These are phyloP conservation scores for Xylocampa areola DNA, from an alignment of 2,888 invertebrate species.

Conservation along the genomic window DNA sequence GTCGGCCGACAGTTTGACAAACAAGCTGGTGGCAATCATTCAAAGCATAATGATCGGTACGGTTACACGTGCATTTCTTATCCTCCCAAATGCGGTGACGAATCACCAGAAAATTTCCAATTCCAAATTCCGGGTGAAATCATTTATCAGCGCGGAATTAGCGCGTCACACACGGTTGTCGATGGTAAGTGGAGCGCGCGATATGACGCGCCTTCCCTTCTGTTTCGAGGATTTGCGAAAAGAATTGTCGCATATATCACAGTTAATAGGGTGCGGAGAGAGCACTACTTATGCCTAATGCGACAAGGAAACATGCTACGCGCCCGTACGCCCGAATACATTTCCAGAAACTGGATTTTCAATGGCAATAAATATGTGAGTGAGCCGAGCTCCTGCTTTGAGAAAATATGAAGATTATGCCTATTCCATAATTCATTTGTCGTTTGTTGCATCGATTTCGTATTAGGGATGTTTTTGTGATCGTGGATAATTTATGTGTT, in stretches of 20 bases:
- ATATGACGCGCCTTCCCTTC: slow-evolving; percentile 84
- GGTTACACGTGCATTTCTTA: slow-evolving; percentile 36
- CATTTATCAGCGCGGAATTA: slow-evolving; percentile 86
- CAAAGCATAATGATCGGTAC: slow-evolving; percentile 34
- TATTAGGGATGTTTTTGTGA: slow-evolving; percentile 53
- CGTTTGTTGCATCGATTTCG: slow-evolving; percentile 57
- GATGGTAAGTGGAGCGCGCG: slow-evolving; percentile 77
- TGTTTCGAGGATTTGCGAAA: slow-evolving; percentile 85
- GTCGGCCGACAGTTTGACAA: slow-evolving; percentile 33
- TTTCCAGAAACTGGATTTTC: slow-evolving; percentile 82
- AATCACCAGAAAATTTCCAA: slow-evolving; percentile 73
- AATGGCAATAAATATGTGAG: slow-evolving; percentile 85
- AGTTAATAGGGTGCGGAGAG: slow-evolving; percentile 89
- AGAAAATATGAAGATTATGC: slow-evolving; percentile 69
- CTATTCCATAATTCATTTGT: slow-evolving; percentile 64
- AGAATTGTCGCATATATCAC: slow-evolving; percentile 89
- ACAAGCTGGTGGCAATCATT: slow-evolving; percentile 26
- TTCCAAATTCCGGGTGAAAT: slow-evolving; percentile 74
- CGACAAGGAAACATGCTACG: slow-evolving; percentile 88
- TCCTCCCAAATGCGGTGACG: slow-evolving; percentile 59
- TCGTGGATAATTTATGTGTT: slow-evolving; percentile 44
- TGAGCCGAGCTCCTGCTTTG: slow-evolving; percentile 64
- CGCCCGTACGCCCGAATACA: slow-evolving; percentile 80
- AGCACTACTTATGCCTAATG: slow-evolving; percentile 90
- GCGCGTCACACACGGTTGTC: slow-evolving; percentile 78